A percentile compares a stretch with the other conserved stretches of the same genome.
Evolutionary conservation across 2,113 vertebrate genomes (phyloP).

Genomic region (Siniperca knerii): DNA sequence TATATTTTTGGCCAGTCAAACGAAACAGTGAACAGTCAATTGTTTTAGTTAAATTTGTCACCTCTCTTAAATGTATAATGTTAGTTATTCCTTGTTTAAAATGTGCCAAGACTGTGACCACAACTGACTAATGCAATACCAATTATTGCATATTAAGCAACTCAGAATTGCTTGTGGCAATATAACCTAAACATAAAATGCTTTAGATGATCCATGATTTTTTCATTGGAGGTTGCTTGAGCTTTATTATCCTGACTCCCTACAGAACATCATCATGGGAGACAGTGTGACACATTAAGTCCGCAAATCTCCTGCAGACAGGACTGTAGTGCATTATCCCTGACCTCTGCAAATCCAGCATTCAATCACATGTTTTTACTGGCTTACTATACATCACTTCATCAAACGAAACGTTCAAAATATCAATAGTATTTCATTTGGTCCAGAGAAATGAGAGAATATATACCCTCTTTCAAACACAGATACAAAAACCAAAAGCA

Average conservation of each 20-base stretch:
- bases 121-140: neutral
- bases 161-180: neutral
- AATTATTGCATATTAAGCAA: too few species aligned
- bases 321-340: neutral
- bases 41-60: neutral
- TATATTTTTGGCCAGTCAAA: neutral
- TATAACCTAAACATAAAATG: neutral
- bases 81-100: neutral
- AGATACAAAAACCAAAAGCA: neutral
- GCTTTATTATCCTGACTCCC: neutral
- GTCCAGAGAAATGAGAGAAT: neutral
- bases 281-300: neutral
- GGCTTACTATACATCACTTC: neutral
- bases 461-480: neutral
- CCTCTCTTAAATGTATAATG: neutral
- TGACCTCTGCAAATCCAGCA: neutral
- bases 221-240: neutral
- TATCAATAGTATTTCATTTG: neutral
- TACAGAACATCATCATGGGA: neutral
- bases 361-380: conserved; percentile 17
- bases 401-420: neutral
- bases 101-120: neutral
- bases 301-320: neutral
- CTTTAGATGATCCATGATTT: neutral
- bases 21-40: too few species aligned